A percentile compares a stretch with the other conserved stretches of the same genome.
phyloP scores from a whole-genome alignment of 2,113 vertebrate species.

The Promerops cafer region DNA sequence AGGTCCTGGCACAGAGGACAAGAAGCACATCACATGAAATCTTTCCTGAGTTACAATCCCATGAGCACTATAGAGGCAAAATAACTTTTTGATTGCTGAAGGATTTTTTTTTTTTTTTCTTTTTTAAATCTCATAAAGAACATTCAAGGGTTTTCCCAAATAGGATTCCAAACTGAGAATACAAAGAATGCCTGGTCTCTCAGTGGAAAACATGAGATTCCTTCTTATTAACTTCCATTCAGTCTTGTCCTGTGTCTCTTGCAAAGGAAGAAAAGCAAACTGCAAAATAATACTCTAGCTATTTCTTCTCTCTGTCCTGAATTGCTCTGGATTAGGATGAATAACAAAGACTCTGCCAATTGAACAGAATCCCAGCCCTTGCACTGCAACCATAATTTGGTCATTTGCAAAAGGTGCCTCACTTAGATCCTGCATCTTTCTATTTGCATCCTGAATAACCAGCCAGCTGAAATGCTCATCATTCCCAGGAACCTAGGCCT shows the following conservation, averaged over 20 bases:
- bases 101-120: neutral
- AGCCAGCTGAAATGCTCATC: neutral
- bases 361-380: neutral
- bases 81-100: neutral
- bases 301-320: neutral
- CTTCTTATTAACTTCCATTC: neutral
- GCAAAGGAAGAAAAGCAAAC: neutral
- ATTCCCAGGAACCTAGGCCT: neutral
- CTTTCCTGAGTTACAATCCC: conserved; percentile 3
- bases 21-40: neutral
- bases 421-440: neutral
- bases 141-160: neutral
- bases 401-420: neutral
- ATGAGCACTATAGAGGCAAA: neutral
- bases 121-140: neutral
- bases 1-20: conserved; percentile 4
- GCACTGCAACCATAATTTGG: neutral
- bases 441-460: neutral
- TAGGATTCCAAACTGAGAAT: neutral
- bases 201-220: neutral
- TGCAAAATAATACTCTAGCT: neutral
- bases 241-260: neutral
- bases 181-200: neutral
- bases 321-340: neutral
- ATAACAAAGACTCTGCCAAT: neutral